A percentile compares a stretch with the other conserved stretches of the same genome.
phyloP scores from a whole-genome alignment of 2,797 vertebrate genomes.

The Odontamblyopus rebecca region DNA sequence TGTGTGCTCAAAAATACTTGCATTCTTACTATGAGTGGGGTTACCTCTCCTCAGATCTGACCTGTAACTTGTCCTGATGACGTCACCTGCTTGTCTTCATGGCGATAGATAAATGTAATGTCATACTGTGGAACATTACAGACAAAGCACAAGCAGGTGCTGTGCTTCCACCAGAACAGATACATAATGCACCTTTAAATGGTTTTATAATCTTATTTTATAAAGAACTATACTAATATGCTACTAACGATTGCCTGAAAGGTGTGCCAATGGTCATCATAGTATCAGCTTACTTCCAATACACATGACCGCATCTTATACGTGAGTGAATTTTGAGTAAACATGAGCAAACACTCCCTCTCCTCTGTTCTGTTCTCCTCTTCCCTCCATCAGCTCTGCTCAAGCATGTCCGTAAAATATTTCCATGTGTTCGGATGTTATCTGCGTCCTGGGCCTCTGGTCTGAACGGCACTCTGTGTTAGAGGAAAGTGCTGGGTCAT shows the following conservation, averaged over 20 bases:
- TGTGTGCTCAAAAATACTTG: no score
- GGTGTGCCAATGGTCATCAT: not conserved
- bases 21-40: no score
- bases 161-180: no score
- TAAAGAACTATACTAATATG: not conserved
- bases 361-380: not conserved
- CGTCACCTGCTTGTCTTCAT: no score
- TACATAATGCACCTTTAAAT: no score
- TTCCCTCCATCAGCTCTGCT: slow-evolving; percentile 9
- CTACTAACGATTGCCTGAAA: not conserved
- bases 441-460: slow-evolving; percentile 13
- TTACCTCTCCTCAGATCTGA: no score
- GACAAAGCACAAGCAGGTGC: no score
- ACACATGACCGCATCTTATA: not conserved
- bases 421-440: slow-evolving; percentile 41
- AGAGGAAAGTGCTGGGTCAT: slow-evolving; percentile 28
- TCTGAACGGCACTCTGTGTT: slow-evolving; percentile 18
- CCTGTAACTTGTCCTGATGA: no score
- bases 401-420: slow-evolving; percentile 27
- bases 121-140: no score
- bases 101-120: no score
- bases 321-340: not conserved
- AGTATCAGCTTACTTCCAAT: not conserved
- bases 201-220: no score
- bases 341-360: not conserved